Evolutionary conservation across 2,797 vertebrate genomes (phyloP).

Genomic region (Cottoperca gobio): DNA sequence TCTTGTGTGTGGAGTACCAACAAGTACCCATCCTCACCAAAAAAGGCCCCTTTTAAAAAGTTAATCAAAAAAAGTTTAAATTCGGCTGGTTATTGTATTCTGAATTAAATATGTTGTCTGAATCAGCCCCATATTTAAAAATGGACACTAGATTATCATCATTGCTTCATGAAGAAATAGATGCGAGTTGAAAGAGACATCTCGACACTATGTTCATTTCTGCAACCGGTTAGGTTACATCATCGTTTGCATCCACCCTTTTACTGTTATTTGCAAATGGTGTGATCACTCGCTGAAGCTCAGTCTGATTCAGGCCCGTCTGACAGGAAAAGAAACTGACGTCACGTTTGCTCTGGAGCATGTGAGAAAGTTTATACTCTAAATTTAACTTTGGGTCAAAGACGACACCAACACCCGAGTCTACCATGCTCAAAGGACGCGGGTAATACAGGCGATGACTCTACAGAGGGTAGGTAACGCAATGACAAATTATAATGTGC

Average conservation of each 20-base stretch:
- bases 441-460: not conserved
- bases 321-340: constrained; percentile 49
- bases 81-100: not conserved
- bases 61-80: constrained; percentile 1
- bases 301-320: not conserved
- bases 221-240: constrained; percentile 22
- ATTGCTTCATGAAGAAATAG: not conserved
- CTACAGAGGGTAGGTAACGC: not conserved
- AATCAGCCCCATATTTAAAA: not conserved
- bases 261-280: constrained; percentile 41
- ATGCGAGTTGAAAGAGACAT: not conserved
- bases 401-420: not conserved
- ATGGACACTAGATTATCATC: not conserved
- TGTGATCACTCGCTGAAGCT: constrained; percentile 11
- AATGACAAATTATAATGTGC: not conserved
- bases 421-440: not conserved
- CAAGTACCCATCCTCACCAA: constrained; percentile 15
- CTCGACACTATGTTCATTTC: not conserved
- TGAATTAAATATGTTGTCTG: constrained; percentile 1
- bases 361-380: not conserved
- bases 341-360: not conserved
- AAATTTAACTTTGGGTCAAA: not conserved
- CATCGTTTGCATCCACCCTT: constrained; percentile 20
- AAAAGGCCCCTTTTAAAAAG: constrained; percentile 9
- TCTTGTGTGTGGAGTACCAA: constrained; percentile 14